Conservation (phyloP, 2,113 vertebrate species). For the Planiliza haematocheilus region DNA sequence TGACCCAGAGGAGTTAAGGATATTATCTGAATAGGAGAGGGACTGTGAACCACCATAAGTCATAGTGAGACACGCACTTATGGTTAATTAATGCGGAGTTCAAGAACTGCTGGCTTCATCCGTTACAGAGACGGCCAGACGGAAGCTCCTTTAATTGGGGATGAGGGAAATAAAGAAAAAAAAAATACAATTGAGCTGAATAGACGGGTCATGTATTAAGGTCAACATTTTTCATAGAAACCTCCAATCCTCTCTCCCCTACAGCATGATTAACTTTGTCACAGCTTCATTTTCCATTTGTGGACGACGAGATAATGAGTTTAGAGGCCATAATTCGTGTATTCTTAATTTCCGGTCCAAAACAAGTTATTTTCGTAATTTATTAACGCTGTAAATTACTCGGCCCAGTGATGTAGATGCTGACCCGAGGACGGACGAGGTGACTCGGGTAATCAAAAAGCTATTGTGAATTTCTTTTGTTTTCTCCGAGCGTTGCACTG, state of each 20-base stretch:
- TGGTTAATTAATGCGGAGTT: slow-evolving; percentile 80
- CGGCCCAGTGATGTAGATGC: neutral
- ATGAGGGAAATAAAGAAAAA: slow-evolving; percentile 39
- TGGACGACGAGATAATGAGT: slow-evolving; percentile 73
- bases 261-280: slow-evolving; percentile 72
- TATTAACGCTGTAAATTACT: slow-evolving; percentile 28
- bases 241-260: slow-evolving; percentile 37
- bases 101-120: slow-evolving; percentile 72
- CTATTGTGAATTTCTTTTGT: slow-evolving; percentile 11
- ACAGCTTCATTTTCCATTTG: slow-evolving; percentile 69
- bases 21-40: slow-evolving; percentile 52
- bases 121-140: slow-evolving; percentile 57
- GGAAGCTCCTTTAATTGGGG: slow-evolving; percentile 76
- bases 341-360: slow-evolving; percentile 43
- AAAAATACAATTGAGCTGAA: slow-evolving; percentile 63
- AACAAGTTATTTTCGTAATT: slow-evolving; percentile 32
- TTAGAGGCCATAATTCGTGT: slow-evolving; percentile 62
- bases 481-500: neutral
- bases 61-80: slow-evolving; percentile 66
- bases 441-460: slow-evolving; percentile 32
- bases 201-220: slow-evolving; percentile 71
- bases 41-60: slow-evolving; percentile 48
- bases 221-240: slow-evolving; percentile 74
- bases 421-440: slow-evolving; percentile 38
- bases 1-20: slow-evolving; percentile 50